Evolutionary conservation across 2,888 invertebrate genomes (phyloP).

Genomic region (Phengaris alcon): DNA sequence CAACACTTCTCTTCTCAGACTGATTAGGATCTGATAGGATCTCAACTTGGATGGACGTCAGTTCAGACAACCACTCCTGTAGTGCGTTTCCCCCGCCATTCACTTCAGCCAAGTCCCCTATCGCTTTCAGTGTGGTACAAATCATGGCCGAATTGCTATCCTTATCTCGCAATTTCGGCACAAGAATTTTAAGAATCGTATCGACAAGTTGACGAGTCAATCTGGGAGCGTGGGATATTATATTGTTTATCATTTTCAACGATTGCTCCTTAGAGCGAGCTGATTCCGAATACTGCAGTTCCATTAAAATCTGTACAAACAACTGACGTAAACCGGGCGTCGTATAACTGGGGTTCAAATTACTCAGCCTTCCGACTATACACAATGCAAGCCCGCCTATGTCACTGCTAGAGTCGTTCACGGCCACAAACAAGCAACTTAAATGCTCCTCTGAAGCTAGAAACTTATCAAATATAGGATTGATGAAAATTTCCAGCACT

Average conservation of each 20-base stretch:
- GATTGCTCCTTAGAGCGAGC: constrained; percentile 98
- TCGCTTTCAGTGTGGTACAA: constrained; percentile 92
- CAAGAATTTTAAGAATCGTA: constrained; percentile 92
- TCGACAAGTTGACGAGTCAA: constrained; percentile 97
- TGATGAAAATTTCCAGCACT: constrained; percentile 94
- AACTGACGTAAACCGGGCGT: constrained; percentile 96
- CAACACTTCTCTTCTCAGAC: constrained; percentile 94
- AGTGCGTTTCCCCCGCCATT: constrained; percentile 91
- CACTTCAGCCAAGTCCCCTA: constrained; percentile 97
- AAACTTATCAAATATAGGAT: constrained; percentile 93
- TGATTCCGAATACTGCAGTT: constrained; percentile 96
- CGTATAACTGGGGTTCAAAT: constrained; percentile 98
- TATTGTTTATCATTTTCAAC: constrained; percentile 95
- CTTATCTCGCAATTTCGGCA: constrained; percentile 93
- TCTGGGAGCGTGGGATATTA: constrained; percentile 95
- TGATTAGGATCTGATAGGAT: constrained; percentile 97
- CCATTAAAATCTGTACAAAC: constrained; percentile 93
- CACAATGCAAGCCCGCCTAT: constrained; percentile 95
- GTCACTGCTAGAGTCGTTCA: constrained; percentile 97
- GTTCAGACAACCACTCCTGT: constrained; percentile 91
- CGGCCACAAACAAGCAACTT: constrained; percentile 93
- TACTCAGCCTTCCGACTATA: constrained; percentile 93
- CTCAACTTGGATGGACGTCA: constrained; percentile 92
- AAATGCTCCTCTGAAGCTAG: constrained; percentile 97
- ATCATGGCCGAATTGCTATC: constrained; percentile 95